Evolutionary conservation across 2,797 vertebrate species (phyloP), one percentile per base, ranked within the genome.

Genomic region (Tarsius wallacei): DNA sequence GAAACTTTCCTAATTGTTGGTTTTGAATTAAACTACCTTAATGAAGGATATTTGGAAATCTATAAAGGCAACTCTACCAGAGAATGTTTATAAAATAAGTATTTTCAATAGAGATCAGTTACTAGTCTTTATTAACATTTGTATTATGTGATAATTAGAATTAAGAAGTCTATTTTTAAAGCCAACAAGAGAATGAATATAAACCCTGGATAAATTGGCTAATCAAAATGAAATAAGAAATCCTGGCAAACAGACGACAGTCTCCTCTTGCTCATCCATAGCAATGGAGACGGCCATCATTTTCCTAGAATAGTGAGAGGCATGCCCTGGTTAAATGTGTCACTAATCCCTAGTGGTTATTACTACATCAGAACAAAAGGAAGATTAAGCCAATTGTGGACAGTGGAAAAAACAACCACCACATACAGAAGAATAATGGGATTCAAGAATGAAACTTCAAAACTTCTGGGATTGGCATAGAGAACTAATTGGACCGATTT

Each of bases 401-500:
- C n/a, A 64, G 28, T 97, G 14, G 33, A 17, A 61, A 70, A 91
- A 94, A n/a, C 13, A 33, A 47, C 89, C 36, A 22, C 74, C 76
- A 91, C 73, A 47, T 49, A 51, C 36, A 86, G 26, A 95, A 92
- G 63, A 97, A 87, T 42, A 87, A 84, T 68, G 5, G 77, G 53
- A 92, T 42, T 91, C 77, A 96, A 81, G 49, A 55, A 10, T 93
- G 82, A 84, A 81, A 96, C 66, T 91, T 95, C 92, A 87, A 53
- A 96, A 88, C 61, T 57, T 84, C 31, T 28, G 70, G 7, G n/a
- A 53, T 82, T 55, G 86, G 77, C 88, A 82, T 33, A 85, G 92
- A 96, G 94, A 96, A 84, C 78, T 95, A 94, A 87, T 87, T 97
- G 71, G 81, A 64, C 86, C 90, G 66, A 31, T 93, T 66, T 96